Percentiles rank a stretch among this genome's conserved stretches.
These are phyloP conservation scores for Brachypterus glaber DNA, from an alignment of 2,888 invertebrate genomes.

Conservation along the genomic window DNA sequence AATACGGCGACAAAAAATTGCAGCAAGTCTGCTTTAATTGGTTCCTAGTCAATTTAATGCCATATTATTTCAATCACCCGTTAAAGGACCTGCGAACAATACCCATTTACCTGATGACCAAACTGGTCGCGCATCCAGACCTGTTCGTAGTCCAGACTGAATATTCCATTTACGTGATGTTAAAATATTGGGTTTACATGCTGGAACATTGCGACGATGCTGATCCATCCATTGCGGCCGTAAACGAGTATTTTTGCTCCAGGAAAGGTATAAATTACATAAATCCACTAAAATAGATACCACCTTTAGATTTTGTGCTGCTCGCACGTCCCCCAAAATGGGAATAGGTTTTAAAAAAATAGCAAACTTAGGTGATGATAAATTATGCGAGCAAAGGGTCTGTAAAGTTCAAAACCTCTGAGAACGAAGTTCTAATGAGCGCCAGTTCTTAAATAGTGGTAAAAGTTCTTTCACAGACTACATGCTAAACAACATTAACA, in stretches of 20 bases:
- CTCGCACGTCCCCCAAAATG: too few species aligned
- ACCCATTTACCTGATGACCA: slow-evolving; percentile 55
- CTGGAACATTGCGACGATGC: slow-evolving; percentile 38
- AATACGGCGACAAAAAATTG: slow-evolving; percentile 56
- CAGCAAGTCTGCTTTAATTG: slow-evolving; percentile 56
- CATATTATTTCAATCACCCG: slow-evolving; percentile 47
- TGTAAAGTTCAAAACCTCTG: too few species aligned
- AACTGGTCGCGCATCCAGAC: slow-evolving; percentile 53
- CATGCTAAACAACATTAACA: too few species aligned
- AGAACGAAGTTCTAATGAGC: too few species aligned
- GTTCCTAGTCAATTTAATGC: slow-evolving; percentile 59
- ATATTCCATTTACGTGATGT: slow-evolving; percentile 61
- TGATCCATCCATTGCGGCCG: slow-evolving; percentile 28
- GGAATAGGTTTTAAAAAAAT: slow-evolving; percentile 2
- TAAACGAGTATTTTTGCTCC: slow-evolving; percentile 40
- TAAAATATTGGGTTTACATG: slow-evolving; percentile 60
- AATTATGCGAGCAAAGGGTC: too few species aligned
- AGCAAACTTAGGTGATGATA: not conserved
- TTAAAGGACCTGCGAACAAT: slow-evolving; percentile 51
- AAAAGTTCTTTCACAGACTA: too few species aligned
- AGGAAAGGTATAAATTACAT: slow-evolving; percentile 31
- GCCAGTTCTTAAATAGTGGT: too few species aligned
- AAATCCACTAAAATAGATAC: too few species aligned
- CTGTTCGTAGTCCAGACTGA: slow-evolving; percentile 70
- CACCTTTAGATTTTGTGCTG: too few species aligned